These are phyloP conservation scores for Tryphoninae sp. DNA, from an alignment of 2,888 invertebrate species.

Conservation along the genomic window DNA sequence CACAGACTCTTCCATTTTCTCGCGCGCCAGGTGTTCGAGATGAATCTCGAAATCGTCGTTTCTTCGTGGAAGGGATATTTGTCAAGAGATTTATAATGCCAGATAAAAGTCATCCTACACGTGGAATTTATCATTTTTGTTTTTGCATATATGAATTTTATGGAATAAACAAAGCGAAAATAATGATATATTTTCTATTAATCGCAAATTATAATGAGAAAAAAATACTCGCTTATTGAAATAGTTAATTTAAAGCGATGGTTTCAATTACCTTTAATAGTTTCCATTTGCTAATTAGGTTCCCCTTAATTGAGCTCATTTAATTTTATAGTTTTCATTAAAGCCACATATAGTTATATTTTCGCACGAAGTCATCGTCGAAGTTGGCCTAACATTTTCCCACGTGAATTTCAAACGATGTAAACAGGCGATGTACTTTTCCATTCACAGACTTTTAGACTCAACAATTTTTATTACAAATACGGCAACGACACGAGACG, in stretches of 20 bases:
- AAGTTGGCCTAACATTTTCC: constrained; percentile 3
- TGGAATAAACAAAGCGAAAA: too few species aligned
- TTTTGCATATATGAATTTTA: constrained; percentile 14
- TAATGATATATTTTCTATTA: too few species aligned
- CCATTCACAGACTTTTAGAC: constrained; percentile 6
- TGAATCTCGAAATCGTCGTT: constrained; percentile 31
- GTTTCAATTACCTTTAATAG: too few species aligned
- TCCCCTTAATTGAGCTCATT: not conserved
- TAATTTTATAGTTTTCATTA: constrained; percentile 1
- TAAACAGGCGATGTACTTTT: not conserved
- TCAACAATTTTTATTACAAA: constrained; percentile 10
- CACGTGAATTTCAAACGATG: constrained; percentile 31
- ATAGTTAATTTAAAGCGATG: too few species aligned
- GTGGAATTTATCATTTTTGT: constrained; percentile 40
- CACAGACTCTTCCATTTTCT: constrained; percentile 6
- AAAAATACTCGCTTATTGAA: too few species aligned
- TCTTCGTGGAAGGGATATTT: constrained; percentile 38
- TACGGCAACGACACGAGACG: constrained; percentile 26
- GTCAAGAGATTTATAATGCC: constrained; percentile 23
- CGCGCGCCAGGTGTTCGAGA: constrained; percentile 57
- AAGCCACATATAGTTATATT: not conserved
- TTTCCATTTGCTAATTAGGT: too few species aligned
- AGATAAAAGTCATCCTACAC: constrained; percentile 42
- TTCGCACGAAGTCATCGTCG: not conserved
- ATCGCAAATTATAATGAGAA: too few species aligned